phyloP scores from a whole-genome alignment of 2,797 vertebrate species.

The Sus cebifrons region DNA sequence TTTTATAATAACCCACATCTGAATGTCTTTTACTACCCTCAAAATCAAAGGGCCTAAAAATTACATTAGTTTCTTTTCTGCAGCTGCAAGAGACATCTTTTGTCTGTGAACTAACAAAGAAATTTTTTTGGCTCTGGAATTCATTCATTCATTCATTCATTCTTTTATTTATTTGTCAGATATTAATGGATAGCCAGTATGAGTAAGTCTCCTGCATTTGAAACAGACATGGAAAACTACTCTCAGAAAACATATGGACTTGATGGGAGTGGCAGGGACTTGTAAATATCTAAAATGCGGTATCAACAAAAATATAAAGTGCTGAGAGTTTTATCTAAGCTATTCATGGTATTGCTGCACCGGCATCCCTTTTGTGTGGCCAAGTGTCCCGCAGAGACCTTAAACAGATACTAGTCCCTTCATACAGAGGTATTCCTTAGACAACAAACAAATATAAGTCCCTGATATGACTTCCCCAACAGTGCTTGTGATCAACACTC shows the following conservation, averaged over 20 bases:
- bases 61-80: not conserved
- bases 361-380: not conserved
- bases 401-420: not conserved
- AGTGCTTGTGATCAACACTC: not conserved
- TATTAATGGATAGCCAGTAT: not conserved
- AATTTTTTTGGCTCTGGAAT: not conserved
- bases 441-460: not conserved
- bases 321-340: not conserved
- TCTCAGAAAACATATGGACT: not conserved
- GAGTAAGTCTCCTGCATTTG: not conserved
- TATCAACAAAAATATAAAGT: not conserved
- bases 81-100: not conserved
- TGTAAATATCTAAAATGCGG: not conserved
- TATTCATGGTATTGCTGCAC: not conserved
- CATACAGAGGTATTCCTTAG: not conserved
- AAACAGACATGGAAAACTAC: not conserved
- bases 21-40: not conserved
- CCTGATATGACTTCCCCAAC: not conserved
- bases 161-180: not conserved
- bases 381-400: not conserved
- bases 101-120: not conserved
- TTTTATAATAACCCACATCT: constrained; percentile 8
- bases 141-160: not conserved
- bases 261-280: not conserved
- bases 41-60: constrained; percentile 44